These are phyloP conservation scores for Ormyrus thymus DNA, from an alignment of 2,888 invertebrate genomes.

Conservation along the genomic window DNA sequence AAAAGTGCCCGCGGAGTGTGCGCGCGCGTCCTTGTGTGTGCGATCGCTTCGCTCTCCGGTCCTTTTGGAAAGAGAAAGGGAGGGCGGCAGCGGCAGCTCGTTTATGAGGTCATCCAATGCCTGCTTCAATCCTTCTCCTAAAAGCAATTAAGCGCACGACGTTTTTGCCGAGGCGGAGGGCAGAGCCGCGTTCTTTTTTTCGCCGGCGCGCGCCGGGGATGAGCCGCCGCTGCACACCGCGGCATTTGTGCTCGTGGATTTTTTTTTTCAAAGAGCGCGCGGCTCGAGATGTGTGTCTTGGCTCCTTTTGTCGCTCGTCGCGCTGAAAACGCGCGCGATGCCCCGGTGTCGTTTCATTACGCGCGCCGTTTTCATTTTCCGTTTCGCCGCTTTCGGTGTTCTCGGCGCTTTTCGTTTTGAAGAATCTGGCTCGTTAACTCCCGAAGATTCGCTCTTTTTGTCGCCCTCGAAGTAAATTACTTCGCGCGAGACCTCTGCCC, in stretches of 20 bases:
- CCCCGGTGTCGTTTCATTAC: no score
- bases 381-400: no score
- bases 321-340: background rate
- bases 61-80: background rate
- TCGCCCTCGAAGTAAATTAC: no score
- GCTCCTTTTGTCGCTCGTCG: background rate
- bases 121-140: slow-evolving; percentile 44
- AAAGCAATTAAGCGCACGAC: slow-evolving; percentile 51
- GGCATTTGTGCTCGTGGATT: background rate
- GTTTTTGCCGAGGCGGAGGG: slow-evolving; percentile 30
- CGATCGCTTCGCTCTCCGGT: slow-evolving; percentile 4
- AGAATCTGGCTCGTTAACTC: no score
- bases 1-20: slow-evolving; percentile 31
- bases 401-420: no score
- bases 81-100: slow-evolving; percentile 6
- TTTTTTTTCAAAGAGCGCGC: background rate
- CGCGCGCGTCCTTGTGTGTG: background rate
- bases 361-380: no score
- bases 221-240: slow-evolving; percentile 14
- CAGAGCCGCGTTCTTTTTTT: slow-evolving; percentile 5
- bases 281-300: background rate
- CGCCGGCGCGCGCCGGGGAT: background rate
- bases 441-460: no score
- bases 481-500: no score
- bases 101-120: slow-evolving; percentile 49